phyloP scores from a whole-genome alignment of 2,113 vertebrate species.

The Isurus oxyrinchus region DNA sequence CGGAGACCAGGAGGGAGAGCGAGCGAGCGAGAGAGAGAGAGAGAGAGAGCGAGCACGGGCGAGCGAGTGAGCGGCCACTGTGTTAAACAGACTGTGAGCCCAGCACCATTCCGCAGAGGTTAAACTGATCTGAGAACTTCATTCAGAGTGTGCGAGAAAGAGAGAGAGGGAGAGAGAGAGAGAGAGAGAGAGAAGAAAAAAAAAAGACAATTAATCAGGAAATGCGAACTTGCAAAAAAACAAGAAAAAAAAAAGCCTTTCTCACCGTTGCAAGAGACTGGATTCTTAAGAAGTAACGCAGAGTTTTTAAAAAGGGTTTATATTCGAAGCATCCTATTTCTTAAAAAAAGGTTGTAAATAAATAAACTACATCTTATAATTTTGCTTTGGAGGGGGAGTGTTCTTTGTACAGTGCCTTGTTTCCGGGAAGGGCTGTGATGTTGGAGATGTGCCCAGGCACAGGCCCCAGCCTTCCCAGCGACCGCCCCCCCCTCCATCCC shows the following conservation, averaged over 20 bases:
- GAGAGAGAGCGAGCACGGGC: too few species aligned
- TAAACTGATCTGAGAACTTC: neutral
- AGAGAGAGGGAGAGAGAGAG: neutral
- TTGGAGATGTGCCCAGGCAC: too few species aligned
- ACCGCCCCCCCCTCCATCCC: too few species aligned
- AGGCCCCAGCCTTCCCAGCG: too few species aligned
- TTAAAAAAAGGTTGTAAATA: constrained; percentile 31
- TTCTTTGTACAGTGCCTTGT: neutral
- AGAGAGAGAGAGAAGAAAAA: neutral
- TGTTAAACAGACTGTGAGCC: neutral
- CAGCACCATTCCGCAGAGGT: neutral
- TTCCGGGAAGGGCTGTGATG: neutral
- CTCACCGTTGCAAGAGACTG: neutral
- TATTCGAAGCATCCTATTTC: constrained; percentile 31
- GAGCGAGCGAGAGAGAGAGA: too few species aligned
- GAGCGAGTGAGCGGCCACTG: neutral
- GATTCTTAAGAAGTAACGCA: constrained; percentile 5
- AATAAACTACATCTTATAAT: constrained; percentile 31
- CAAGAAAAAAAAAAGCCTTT: neutral
- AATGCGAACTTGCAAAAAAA: neutral
- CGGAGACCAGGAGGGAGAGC: neutral
- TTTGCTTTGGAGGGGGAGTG: neutral
- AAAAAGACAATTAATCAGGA: neutral
- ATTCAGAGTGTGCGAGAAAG: neutral
- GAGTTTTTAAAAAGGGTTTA: constrained; percentile 33